Evolutionary conservation across 2,888 invertebrate species (phyloP), one percentile per base, ranked within the genome.

Genomic region (Ecdyonurus torrentis): DNA sequence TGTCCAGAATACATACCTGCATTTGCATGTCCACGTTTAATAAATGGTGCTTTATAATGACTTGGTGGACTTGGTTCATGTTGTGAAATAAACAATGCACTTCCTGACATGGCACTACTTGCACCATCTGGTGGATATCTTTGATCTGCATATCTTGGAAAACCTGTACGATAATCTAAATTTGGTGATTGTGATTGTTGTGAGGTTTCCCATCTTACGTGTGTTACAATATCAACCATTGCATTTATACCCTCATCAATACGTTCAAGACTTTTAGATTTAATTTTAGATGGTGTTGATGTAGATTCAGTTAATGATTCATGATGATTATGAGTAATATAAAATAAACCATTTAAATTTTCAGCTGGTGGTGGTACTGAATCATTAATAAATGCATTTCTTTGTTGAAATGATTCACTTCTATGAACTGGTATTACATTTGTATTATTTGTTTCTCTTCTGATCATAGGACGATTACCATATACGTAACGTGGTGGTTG

Each of bases 261-360:
- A 64, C 89, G 79, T 67, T 91, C 89, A 60, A 90, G 74, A 67
- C 89, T 90, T 74, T 89, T 90, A 0, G 88, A 84, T 58, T 72
- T 61, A 82, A 83, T 69, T 83, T 79, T 52, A 81, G 83, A 66
- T 83, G 83, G 61, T 83, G 82, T 37, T 37, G 37, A 15, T 37
- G n/a, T n/a, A n/a, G 23, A 23, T 50, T 37, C n/a, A 23, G 22
- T 5, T 25, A 52, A 1, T 52, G 50, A 15, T 52, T 52, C 37
- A 52, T 25, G 52, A 52, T 3, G 37, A 55, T 15, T 20, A 25
- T 24, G 22, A 5, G 24, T 18, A 23, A 22, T 59, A 15, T 15
- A 22, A 59, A 59, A 23, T 59, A 18, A 18, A 15, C 59, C 24
- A 59, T 24, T 59, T 18, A 59, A 23, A 23, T 23, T 1, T 61